Evolutionary conservation across 2,888 invertebrate species (phyloP), one percentile per base, ranked within the genome.

Genomic region (Koerneria pararmatus): DNA sequence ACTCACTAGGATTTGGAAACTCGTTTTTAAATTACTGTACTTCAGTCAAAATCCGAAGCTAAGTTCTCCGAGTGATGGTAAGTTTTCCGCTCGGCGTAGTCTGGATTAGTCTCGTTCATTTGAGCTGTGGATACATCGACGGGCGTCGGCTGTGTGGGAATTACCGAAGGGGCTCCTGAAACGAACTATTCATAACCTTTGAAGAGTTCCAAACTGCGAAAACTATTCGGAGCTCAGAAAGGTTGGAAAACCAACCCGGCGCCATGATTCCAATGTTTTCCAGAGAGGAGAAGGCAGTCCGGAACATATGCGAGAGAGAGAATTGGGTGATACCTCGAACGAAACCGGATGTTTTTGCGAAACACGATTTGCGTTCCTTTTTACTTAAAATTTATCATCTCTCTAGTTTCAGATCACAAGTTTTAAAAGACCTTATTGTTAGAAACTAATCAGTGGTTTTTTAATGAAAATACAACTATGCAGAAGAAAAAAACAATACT

Each of bases 81-180:
- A 74, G 92, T 89, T 78, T 91, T 89, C 73, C 95, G 88, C 66
- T 90, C 90, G 11, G 93, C 90, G 85, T 95, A 95, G 85, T 95
- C 95, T 85, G 91, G 91, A 85, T 95, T 95, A 82, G 93, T 92
- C 83, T 95, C 93, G 75, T 93, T 95, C 63, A 95, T 86, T 82
- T 94, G 91, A 69, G 93, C 89, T 41, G 92, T 88, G 63, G 83
- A 88, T 37, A 78, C 71, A 59, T 77, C 77, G 27, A 66, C 73
- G 8, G 71, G 69, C n/a, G 64, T 64, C 8, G 64, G 64, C 1
- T 56, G 54, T 64, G 5, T n/a, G 15, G 68, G 67, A 61, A 5
- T 22, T 32, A 29, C n/a, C n/a, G n/a, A 11, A 11, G 41, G 41
- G 8, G 11, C 41, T 41, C 41, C 41, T 41, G 11, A 8, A 41